phyloP scores from a whole-genome alignment of 2,113 vertebrate genomes.

The Lampris incognitus region DNA sequence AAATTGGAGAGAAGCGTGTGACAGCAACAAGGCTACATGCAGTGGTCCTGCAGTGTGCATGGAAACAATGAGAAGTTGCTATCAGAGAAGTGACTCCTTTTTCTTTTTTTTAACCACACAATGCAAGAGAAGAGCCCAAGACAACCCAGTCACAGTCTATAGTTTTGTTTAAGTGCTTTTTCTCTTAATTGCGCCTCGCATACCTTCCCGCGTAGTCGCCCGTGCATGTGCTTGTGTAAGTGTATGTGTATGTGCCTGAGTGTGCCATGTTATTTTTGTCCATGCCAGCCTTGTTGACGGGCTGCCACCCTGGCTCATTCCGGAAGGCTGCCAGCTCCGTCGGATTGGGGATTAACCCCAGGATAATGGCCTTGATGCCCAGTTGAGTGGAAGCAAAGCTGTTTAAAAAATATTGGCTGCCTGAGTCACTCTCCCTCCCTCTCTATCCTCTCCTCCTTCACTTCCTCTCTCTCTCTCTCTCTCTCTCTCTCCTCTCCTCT shows the following conservation, averaged over 20 bases:
- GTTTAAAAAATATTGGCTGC: constrained; percentile 83
- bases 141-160: constrained; percentile 38
- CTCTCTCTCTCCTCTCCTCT: constrained; percentile 30
- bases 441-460: constrained; percentile 57
- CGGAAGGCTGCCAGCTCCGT: constrained; percentile 75
- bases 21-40: constrained; percentile 27
- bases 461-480: constrained; percentile 43
- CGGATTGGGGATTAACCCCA: constrained; percentile 82
- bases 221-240: constrained; percentile 41
- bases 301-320: constrained; percentile 75
- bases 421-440: constrained; percentile 70
- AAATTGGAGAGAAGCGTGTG: constrained; percentile 35
- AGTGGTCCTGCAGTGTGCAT: constrained; percentile 31
- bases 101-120: constrained; percentile 27
- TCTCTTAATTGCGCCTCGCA: constrained; percentile 54
- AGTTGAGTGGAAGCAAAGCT: constrained; percentile 84
- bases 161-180: constrained; percentile 46
- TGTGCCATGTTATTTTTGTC: constrained; percentile 67
- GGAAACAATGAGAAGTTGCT: neutral
- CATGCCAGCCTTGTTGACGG: constrained; percentile 68
- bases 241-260: constrained; percentile 28
- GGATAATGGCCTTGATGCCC: constrained; percentile 83
- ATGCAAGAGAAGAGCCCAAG: constrained; percentile 37
- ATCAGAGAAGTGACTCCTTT: constrained; percentile 13
- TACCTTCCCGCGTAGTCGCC: constrained; percentile 16